Conservation (phyloP, 2,797 vertebrate genomes). For the Setipinna tenuifilis region DNA sequence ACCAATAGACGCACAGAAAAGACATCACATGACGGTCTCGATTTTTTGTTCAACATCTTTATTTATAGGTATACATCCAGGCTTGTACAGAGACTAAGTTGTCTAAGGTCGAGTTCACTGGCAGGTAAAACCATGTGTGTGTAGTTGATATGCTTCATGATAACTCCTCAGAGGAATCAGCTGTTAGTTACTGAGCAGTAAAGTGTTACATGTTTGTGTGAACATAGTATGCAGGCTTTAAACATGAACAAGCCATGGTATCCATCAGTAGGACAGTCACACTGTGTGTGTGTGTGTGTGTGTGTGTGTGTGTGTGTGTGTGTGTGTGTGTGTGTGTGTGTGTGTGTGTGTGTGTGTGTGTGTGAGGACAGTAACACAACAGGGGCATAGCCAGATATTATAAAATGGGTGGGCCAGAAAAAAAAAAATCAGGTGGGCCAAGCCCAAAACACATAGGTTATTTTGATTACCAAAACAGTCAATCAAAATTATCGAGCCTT, state of each 20-base stretch:
- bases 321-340: no score
- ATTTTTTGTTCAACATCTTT: background rate
- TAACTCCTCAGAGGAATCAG: background rate
- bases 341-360: no score
- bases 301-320: no score
- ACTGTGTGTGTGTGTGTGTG: background rate
- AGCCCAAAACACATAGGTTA: no score
- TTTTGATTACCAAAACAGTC: no score
- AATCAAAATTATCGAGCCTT: no score
- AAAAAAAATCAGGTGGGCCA: no score
- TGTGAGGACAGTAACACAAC: no score
- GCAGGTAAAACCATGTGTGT: background rate
- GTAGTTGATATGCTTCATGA: background rate
- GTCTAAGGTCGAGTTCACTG: background rate
- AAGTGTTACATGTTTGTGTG: background rate
- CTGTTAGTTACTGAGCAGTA: background rate
- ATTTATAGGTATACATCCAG: conserved; percentile 11
- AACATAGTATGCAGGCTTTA: background rate
- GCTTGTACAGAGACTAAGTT: conserved; percentile 6
- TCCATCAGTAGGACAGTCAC: background rate
- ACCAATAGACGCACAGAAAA: background rate
- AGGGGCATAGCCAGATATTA: no score
- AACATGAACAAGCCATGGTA: background rate
- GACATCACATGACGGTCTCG: background rate
- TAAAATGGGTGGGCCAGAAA: no score